A percentile compares a stretch with the other conserved stretches of the same genome.
Conservation (phyloP, 2,888 invertebrate genomes). For the Drosophila nr. medialis region DNA sequence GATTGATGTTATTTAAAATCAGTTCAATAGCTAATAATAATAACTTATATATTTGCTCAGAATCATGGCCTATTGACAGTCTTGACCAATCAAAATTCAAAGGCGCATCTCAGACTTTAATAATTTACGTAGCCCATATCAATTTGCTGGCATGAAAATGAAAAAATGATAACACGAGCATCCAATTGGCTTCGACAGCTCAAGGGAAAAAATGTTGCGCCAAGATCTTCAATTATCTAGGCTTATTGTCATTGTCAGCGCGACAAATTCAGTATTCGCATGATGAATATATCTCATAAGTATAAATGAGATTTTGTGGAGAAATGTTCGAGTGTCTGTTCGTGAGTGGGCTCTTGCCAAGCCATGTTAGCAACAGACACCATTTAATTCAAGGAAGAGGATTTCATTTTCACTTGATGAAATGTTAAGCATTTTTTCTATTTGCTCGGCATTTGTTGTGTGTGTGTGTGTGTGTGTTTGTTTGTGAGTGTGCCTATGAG, state of each 20-base stretch:
- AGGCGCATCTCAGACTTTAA: not conserved
- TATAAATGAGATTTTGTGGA: slow-evolving; percentile 39
- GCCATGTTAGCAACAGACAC: slow-evolving; percentile 42
- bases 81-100: slow-evolving; percentile 8
- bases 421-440: slow-evolving; percentile 48
- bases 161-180: slow-evolving; percentile 4
- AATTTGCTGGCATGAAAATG: slow-evolving; percentile 14
- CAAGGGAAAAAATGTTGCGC: slow-evolving; percentile 18
- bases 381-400: slow-evolving; percentile 40
- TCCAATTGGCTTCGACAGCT: slow-evolving; percentile 28
- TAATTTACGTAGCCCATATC: slow-evolving; percentile 3
- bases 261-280: slow-evolving; percentile 20
- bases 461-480: slow-evolving; percentile 8
- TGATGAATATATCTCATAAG: slow-evolving; percentile 46
- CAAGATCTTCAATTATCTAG: slow-evolving; percentile 51
- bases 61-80: not conserved
- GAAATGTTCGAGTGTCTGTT: slow-evolving; percentile 16
- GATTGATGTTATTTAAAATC: not conserved
- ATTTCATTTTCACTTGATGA: slow-evolving; percentile 62
- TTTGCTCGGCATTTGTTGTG: slow-evolving; percentile 14
- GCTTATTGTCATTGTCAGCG: slow-evolving; percentile 32
- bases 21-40: not conserved
- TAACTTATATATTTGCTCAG: not conserved
- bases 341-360: slow-evolving; percentile 38
- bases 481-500: not conserved